These are phyloP conservation scores for Aythya baeri DNA, from an alignment of 2,113 vertebrate species.

Conservation along the genomic window DNA sequence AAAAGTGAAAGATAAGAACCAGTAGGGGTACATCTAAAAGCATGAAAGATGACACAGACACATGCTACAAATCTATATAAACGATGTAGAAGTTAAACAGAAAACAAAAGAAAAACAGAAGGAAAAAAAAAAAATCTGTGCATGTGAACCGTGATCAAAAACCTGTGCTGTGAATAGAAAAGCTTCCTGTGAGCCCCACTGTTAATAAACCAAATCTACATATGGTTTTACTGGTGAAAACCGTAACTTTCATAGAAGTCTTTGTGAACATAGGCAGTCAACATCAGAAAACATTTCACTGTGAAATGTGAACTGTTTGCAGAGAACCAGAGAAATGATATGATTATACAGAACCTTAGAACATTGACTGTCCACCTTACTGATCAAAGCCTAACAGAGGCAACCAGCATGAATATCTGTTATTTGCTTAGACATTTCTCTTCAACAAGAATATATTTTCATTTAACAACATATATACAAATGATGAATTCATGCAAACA, in stretches of 20 bases:
- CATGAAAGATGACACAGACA: neutral
- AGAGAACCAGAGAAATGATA: neutral
- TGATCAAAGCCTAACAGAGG: neutral
- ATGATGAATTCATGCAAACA: accelerated
- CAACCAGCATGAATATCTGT: neutral
- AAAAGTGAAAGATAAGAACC: neutral
- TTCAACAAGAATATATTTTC: neutral
- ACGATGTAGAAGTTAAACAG: neutral
- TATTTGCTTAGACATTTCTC: neutral
- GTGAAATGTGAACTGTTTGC: neutral
- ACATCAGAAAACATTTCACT: neutral
- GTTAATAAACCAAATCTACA: neutral
- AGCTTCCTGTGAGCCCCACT: neutral
- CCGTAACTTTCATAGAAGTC: neutral
- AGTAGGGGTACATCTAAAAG: neutral
- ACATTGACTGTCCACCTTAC: neutral
- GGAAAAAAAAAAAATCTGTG: no score
- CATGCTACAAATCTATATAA: neutral
- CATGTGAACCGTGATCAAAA: neutral
- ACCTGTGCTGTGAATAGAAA: neutral
- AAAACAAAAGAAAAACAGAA: neutral
- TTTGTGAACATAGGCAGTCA: neutral
- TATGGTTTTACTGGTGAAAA: accelerated
- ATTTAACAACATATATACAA: neutral
- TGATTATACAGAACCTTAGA: neutral